Evolutionary conservation across 1,140 invertebrate genomes (phyloP), one percentile per base, ranked within the genome.

Genomic region (Drosophila nigromelanica): DNA sequence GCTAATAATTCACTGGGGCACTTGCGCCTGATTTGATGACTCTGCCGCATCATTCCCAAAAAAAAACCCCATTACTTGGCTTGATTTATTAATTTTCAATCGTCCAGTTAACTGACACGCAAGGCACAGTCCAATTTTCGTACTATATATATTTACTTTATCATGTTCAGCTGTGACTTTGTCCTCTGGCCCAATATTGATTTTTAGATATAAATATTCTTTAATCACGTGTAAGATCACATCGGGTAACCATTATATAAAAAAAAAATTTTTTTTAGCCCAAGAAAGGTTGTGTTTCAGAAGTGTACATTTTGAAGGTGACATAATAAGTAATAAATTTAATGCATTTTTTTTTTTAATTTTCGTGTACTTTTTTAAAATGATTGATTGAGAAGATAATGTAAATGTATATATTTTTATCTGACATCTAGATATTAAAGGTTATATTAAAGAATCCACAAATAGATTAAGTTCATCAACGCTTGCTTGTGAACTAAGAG

Each of bases 81-180:
- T 51, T n/a, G 24, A 39, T 37, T 73, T 76, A 76, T 76, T 73
- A 76, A 76, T 76, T 73, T 76, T 76, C 58, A 74, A 74, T 68
- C 55, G 33, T 21, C 39, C 35, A 27, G 39, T 45, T 6, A 45
- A 30, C 52, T 3, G 5, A 18, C 75, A 74, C 64, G 56, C 64
- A 56, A 76, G 35, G 30, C 37, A 27, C 43, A 24, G 62, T 40
- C 59, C 47, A 70, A 48, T 56, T 11, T 27, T 27, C 0, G 1
- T 27, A 14, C 5, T 24, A 60, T 18, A 42, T 64, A 42, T 72
- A 66, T 66, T 59, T 52, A 51, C 27, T 45, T 73, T 61, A 73
- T 68, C 24, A 61, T 73, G 50, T 55, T 21, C 63, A 68, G 52
- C 62, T 73, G 63, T 11, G 52, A 18, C 45, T 40, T 27, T 24